Percentiles rank a stretch among this genome's conserved stretches.
phyloP scores from a whole-genome alignment of 2,797 vertebrate species.

The Podarcis lilfordi region DNA sequence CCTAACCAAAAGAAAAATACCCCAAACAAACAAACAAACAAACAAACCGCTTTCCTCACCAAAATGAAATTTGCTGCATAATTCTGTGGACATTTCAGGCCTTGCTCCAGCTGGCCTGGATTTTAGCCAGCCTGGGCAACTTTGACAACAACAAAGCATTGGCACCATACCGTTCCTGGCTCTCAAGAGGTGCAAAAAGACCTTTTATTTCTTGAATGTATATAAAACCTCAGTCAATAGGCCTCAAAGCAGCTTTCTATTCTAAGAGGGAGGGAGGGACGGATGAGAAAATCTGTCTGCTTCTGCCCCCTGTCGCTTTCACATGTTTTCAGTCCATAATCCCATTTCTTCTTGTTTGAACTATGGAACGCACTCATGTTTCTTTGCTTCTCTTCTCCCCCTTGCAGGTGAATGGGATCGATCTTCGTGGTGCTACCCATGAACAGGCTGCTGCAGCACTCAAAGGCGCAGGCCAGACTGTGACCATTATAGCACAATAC shows the following conservation, averaged over 20 bases:
- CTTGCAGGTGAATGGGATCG: conserved; percentile 92
- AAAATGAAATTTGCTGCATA: not conserved
- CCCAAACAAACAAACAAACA: not conserved
- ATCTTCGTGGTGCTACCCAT: conserved; percentile 93
- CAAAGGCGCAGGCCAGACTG: conserved; percentile 95
- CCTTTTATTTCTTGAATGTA: too few relatives aligned
- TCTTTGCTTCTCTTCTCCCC: conserved; percentile 21
- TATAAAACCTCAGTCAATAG: not conserved
- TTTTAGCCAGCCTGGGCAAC: not conserved
- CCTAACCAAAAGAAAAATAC: conserved; percentile 8
- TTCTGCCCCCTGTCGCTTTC: not conserved
- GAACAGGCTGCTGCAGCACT: conserved; percentile 95
- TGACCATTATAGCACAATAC: conserved; percentile 96
- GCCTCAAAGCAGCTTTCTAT: not conserved
- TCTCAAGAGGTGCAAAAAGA: not conserved
- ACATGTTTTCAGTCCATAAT: not conserved
- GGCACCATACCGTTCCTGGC: not conserved
- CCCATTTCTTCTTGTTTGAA: not conserved
- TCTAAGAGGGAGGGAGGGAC: not conserved
- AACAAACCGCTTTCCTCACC: not conserved
- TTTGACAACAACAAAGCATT: not conserved
- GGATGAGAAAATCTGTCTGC: not conserved
- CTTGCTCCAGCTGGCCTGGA: conserved; percentile 5
- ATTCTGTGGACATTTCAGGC: not conserved
- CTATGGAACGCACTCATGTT: not conserved